Evolutionary conservation across 2,113 vertebrate species (phyloP), one percentile per base, ranked within the genome.

Genomic region (Barnardius zonarius): DNA sequence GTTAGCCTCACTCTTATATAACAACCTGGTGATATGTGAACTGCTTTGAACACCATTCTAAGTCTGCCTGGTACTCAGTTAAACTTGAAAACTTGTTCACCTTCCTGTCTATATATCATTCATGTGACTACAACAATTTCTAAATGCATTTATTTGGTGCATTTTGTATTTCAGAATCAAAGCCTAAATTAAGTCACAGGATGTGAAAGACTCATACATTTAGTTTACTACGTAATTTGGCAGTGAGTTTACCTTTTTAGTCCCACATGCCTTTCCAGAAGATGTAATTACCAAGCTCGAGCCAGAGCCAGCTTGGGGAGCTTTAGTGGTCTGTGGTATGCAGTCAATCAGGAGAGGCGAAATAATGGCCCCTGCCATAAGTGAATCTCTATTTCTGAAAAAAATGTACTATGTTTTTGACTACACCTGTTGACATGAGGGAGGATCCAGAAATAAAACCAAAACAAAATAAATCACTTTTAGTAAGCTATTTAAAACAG

Each of bases 211-310:
- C 18, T 74, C 24, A 57, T 30, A 8, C 11, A 13, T 78, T 84
- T 68, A 49, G 70, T 76, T 44, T 73, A 35, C 18, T 49, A 41
- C 28, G 43, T 46, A 12, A 54, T 70, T 77, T 83, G 28, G 17
- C 28, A 31, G 16, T 57, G n/a, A 11, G 79, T 82, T 95, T 75
- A 70, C 15, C 11, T 95, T 81, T 89, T 25, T 35, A 69, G 23
- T 44, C 41, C 49, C 31, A n/a, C 20, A 14, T 28, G 28, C 18
- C 14, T 77, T 90, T 18, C 16, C 39, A 74, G 59, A 91, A 64
- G 8, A 39, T 0, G 0, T n/a, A 35, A 27, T 67, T 92, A 30
- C 13, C 17, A 7, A 67, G 15, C 24, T 67, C 3, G 2, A 86
- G 28, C 7, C n/a, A 80, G 41, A 74, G 17, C 7, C n/a, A 81